Evolutionary conservation across 1,140 invertebrate species (phyloP), one percentile per base, ranked within the genome.

Genomic region (Bombus difficillimus): DNA sequence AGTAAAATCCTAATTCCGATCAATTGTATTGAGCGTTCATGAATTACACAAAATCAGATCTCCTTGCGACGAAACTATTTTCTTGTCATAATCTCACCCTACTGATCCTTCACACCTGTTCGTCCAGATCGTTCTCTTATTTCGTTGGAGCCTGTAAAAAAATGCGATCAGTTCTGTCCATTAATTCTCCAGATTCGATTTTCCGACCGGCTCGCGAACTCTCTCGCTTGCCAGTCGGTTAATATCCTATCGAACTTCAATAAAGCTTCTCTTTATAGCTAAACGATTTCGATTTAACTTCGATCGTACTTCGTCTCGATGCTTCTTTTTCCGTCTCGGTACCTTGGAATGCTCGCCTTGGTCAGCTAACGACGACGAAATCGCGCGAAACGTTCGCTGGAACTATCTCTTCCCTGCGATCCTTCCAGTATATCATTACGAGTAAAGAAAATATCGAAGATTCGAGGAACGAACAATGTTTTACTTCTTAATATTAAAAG

Each of bases 171-270:
- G 39, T 80, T 80, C 72, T 37, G 28, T n/a, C 68, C 57, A 73
- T 80, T 85, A 85, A 80, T 72, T 47, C 25, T 18, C 39, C 53
- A 0, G 13, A 22, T 34, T 37, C 53, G 69, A 57, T 73, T 41
- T 37, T 39, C 34, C 34, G 18, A 4, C 22, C 28, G 10, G 10
- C 10, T 28, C 57, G 39, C 32, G n/a, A 75, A 28, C 59, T 34
- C n/a, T 32, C 64, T 18, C 62, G 53, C 15, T 47, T 28, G 15
- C 34, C 37, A 34, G 62, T 59, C 64, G 32, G 47, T 18, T 83
- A 68, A 68, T 85, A 53, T 80, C 22, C 57, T 69, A 73, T 62
- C 66, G 83, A 79, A 53, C 32, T 64, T 72, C 76, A 12, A 62
- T 72, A 47, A 85, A 80, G 64, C 68, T 78, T 25, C 39, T 22